phyloP scores from a whole-genome alignment of 2,888 invertebrate genomes.

The Mesorhabditis spiculigera region DNA sequence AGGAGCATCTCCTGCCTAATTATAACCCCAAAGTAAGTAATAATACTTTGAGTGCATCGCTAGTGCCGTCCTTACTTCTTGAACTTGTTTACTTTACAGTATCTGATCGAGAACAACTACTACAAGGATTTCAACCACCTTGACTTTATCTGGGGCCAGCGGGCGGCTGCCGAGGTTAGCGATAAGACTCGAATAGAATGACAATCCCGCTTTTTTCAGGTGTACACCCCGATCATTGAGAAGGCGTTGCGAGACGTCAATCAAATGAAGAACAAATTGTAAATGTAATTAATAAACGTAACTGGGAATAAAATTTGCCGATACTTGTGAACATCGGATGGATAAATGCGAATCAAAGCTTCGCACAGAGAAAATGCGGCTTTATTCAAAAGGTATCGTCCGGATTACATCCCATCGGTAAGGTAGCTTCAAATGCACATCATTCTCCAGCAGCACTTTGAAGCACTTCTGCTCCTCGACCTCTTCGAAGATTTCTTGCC shows the following conservation, averaged over 20 bases:
- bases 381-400: no score
- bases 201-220: background rate
- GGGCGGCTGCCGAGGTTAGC: slow-evolving; percentile 25
- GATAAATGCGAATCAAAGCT: no score
- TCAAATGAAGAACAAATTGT: background rate
- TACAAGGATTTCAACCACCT: slow-evolving; percentile 38
- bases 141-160: slow-evolving; percentile 43
- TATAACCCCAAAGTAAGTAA: slow-evolving; percentile 8
- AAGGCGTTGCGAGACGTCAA: background rate
- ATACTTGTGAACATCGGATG: no score
- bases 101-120: slow-evolving; percentile 21
- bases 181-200: background rate
- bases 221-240: slow-evolving; percentile 1
- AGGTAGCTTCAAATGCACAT: no score
- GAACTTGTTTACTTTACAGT: slow-evolving; percentile 9
- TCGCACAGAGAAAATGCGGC: no score
- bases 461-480: no score
- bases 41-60: background rate
- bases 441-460: no score
- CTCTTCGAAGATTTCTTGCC: no score
- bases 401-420: no score
- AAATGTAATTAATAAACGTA: background rate
- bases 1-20: slow-evolving; percentile 19
- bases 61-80: slow-evolving; percentile 4
- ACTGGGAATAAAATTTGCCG: no score